phyloP scores from a whole-genome alignment of 53 echinoderm and acorn worm genomes.

The Luidia sarsii region DNA sequence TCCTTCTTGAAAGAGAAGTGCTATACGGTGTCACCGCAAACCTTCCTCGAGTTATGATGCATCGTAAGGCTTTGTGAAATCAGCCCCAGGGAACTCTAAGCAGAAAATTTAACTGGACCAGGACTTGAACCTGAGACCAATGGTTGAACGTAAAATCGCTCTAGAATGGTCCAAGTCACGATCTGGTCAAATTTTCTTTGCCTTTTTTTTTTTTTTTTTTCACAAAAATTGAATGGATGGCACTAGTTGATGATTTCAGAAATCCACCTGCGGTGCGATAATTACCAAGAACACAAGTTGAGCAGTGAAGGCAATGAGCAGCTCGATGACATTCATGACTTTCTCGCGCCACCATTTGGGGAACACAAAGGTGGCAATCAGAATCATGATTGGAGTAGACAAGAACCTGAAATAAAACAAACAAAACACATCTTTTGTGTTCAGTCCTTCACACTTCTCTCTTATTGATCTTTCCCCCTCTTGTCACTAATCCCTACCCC shows the following conservation, averaged over 20 bases:
- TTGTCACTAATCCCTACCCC: too few relatives aligned
- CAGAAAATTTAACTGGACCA: too few relatives aligned
- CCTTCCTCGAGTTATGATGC: too few relatives aligned
- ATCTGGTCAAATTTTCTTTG: neutral
- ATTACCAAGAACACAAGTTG: slow-evolving; percentile 92
- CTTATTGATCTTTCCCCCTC: too few relatives aligned
- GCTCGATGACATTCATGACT: slow-evolving; percentile 92
- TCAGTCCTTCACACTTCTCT: too few relatives aligned
- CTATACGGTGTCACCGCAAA: too few relatives aligned
- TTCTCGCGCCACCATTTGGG: slow-evolving; percentile 97
- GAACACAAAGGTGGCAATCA: slow-evolving; percentile 86
- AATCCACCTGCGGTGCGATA: too few relatives aligned
- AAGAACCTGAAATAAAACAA: slow-evolving; percentile 65
- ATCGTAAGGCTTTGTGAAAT: too few relatives aligned
- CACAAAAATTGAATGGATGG: neutral
- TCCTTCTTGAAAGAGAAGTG: too few relatives aligned
- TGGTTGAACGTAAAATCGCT: neutral
- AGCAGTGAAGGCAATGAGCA: slow-evolving; percentile 74
- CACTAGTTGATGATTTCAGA: neutral
- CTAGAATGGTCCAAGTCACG: neutral
- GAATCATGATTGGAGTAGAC: slow-evolving; percentile 79
- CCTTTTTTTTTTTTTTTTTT: neutral
- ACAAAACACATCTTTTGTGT: too few relatives aligned
- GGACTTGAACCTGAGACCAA: too few relatives aligned
- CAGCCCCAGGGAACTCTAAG: too few relatives aligned